phyloP scores from a whole-genome alignment of 2,888 invertebrate species.

The Meghimatium bilineatum region DNA sequence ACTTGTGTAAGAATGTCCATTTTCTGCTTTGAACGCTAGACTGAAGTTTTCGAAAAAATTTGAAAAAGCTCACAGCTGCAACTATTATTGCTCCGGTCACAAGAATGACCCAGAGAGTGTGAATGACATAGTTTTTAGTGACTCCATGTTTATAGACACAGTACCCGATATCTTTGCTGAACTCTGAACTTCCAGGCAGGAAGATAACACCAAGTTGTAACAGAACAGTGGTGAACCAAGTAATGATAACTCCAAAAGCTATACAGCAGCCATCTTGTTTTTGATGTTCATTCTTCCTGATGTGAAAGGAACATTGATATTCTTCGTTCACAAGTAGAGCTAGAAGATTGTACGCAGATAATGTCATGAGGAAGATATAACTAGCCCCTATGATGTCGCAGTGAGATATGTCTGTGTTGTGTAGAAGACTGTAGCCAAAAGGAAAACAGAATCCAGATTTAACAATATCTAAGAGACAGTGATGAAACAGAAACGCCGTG shows the following conservation, averaged over 20 bases:
- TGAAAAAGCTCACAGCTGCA: conserved; percentile 88
- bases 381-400: conserved; percentile 92
- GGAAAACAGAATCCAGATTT: conserved; percentile 73
- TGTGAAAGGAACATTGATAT: conserved; percentile 67
- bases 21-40: conserved; percentile 59
- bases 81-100: conserved; percentile 90
- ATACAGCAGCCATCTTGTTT: conserved; percentile 81
- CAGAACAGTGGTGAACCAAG: conserved; percentile 94
- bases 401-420: conserved; percentile 58
- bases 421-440: conserved; percentile 69
- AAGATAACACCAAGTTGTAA: conserved; percentile 86
- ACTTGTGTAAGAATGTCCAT: conserved; percentile 64
- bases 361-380: conserved; percentile 90
- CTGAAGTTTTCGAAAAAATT: conserved; percentile 82
- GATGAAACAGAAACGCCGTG: conserved; percentile 73
- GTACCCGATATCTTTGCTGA: conserved; percentile 85
- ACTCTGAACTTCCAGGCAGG: conserved; percentile 73
- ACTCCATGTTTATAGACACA: conserved; percentile 92
- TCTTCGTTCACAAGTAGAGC: conserved; percentile 75
- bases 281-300: not conserved
- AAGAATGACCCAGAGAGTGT: conserved; percentile 92
- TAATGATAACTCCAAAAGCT: conserved; percentile 92
- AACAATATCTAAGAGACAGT: conserved; percentile 72
- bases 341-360: conserved; percentile 92
- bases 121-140: conserved; percentile 91